Conservation (phyloP, 2,888 invertebrate species). For the Thereva unica region DNA sequence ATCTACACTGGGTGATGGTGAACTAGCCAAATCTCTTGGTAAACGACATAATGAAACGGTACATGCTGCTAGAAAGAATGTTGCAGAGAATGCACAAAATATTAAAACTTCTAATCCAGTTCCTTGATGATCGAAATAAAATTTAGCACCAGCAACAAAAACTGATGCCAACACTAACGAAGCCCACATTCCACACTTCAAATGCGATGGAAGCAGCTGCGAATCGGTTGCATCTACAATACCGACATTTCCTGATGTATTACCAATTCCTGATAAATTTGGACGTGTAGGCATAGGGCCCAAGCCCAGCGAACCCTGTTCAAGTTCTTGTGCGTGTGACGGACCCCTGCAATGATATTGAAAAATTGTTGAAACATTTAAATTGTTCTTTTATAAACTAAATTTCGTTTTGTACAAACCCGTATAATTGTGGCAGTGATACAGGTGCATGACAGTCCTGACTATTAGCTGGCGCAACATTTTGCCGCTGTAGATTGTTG, state of each 20-base stretch:
- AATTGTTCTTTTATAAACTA: not conserved
- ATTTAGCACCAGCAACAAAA: conserved; percentile 72
- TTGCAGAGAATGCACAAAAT: conserved; percentile 67
- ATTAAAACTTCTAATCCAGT: conserved; percentile 66
- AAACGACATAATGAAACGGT: conserved; percentile 66
- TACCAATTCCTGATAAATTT: conserved; percentile 35
- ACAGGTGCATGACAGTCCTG: conserved; percentile 42
- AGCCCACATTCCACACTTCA: conserved; percentile 73
- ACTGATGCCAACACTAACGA: conserved; percentile 71
- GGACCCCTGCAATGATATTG: conserved; percentile 43
- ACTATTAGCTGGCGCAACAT: conserved; percentile 36
- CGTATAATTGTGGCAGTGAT: conserved; percentile 48
- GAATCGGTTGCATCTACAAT: conserved; percentile 39
- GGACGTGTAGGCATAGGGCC: conserved; percentile 43
- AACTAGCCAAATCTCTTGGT: conserved; percentile 54
- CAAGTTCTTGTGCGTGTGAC: conserved; percentile 45
- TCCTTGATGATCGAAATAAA: conserved; percentile 70
- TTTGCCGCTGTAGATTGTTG: conserved; percentile 38
- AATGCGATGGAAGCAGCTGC: conserved; percentile 63
- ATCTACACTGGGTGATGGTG: conserved; percentile 56
- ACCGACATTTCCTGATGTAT: conserved; percentile 7
- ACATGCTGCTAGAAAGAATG: conserved; percentile 67
- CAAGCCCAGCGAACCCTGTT: conserved; percentile 45
- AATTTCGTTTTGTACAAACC: conserved; percentile 39
- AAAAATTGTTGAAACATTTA: conserved; percentile 1